Base-by-base conservation (phyloP, 2,797 vertebrate genomes). In the Todus mexicanus region DNA sequence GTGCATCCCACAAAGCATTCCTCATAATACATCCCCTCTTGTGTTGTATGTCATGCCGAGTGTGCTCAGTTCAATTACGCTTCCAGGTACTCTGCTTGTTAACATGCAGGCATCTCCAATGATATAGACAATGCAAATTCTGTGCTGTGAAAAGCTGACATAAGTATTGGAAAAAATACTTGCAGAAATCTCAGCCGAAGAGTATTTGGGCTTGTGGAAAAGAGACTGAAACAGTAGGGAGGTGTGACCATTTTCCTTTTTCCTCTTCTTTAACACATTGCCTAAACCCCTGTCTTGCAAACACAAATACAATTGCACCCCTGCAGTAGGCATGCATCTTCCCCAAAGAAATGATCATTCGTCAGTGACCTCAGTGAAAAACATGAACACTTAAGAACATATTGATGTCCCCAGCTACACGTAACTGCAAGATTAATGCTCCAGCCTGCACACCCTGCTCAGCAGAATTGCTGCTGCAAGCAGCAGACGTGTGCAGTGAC, bases 401-500 rank as follows among this genome's bases (percentile, higher is more conserved):
- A 33, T 18, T 27, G 9, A 20, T 14, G 22, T 27, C 42, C n/a
- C 38, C 38, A 84, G 35, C 21, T 65, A 25, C 0, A 0, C 11
- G 42, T 33, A 69, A 42, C 53, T 65, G 63, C n/a, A 26, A 37
- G 37, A 51, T 20, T 66, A 61, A 0, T 16, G 40, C n/a, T 80
- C 26, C 57, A 63, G 51, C 51, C 66, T 59, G 38, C 22, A 15
- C 0, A 0, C 10, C 23, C 27, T 9, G 20, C 50, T 84, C 59
- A 63, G 83, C 61, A 72, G 59, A 78, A 78, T 4, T 22, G 18
- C 17, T 0, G 0, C 40, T 38, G 50, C 25, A 45, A 57, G 54
- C 48, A 80, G 48, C 57, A 71, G 42, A 22, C 5, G 48, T 40
- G 43, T 29, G 27, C 29, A 18, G 16, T n/a, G n/a, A n/a, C n/a